A percentile compares a stretch with the other conserved stretches of the same genome.
Evolutionary conservation across 2,113 vertebrate genomes (phyloP).

Genomic region (Thunnus maccoyii): DNA sequence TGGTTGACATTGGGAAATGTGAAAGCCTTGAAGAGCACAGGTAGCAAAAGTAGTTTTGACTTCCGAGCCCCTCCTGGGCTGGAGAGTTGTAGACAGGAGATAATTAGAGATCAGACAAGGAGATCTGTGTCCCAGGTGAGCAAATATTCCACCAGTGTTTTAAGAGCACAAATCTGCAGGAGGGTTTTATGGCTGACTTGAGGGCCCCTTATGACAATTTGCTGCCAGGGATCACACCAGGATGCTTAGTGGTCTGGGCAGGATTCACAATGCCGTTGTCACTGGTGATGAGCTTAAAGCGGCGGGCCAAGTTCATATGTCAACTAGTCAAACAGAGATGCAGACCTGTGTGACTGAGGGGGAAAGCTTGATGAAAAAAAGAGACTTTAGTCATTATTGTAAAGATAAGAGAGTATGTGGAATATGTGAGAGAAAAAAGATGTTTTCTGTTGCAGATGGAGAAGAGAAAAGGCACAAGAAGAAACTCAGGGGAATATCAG

Average conservation of each 20-base stretch:
- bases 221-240: slow-evolving; percentile 48
- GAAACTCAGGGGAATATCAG: not conserved
- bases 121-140: not conserved
- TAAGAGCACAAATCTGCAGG: slow-evolving; percentile 25
- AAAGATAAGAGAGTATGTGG: slow-evolving; percentile 8
- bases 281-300: slow-evolving; percentile 53
- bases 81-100: slow-evolving; percentile 22
- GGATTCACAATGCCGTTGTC: slow-evolving; percentile 58
- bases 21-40: slow-evolving; percentile 1
- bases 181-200: slow-evolving; percentile 4
- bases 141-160: slow-evolving; percentile 27
- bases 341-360: slow-evolving; percentile 33
- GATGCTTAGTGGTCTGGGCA: slow-evolving; percentile 48
- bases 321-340: slow-evolving; percentile 51
- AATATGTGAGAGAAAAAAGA: slow-evolving; percentile 22
- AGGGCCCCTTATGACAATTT: slow-evolving; percentile 38
- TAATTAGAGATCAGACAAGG: slow-evolving; percentile 33
- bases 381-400: not conserved
- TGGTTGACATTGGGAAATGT: not conserved
- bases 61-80: not conserved
- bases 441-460: not conserved
- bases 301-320: slow-evolving; percentile 50
- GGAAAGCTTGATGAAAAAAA: slow-evolving; percentile 29
- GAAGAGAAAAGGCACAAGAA: not conserved
- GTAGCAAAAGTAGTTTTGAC: slow-evolving; percentile 23